phyloP scores from a whole-genome alignment of 2,113 vertebrate species.

The Montifringilla adamsi region DNA sequence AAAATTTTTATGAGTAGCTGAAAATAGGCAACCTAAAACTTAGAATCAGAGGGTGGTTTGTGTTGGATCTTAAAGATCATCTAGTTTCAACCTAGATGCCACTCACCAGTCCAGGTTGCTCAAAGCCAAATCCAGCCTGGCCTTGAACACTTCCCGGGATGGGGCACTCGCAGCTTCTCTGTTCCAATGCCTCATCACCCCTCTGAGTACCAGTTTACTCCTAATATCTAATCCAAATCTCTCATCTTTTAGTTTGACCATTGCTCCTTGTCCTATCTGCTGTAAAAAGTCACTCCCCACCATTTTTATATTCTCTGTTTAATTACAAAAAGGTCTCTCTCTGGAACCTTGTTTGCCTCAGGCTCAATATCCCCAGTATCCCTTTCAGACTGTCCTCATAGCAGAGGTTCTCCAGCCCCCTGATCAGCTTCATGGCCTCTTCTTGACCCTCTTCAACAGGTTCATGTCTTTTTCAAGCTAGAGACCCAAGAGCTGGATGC shows the following conservation, averaged over 20 bases:
- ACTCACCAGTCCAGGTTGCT: not conserved
- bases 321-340: not conserved
- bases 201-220: not conserved
- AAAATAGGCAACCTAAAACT: not conserved
- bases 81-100: not conserved
- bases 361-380: not conserved
- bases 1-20: not conserved
- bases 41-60: not conserved
- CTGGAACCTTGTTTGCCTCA: not conserved
- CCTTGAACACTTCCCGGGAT: not conserved
- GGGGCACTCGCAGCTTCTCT: not conserved
- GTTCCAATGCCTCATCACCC: not conserved
- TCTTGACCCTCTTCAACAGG: not conserved
- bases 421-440: accelerated
- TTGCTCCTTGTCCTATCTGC: not conserved
- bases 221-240: not conserved
- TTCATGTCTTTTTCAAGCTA: not conserved
- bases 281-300: not conserved
- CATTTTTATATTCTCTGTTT: not conserved
- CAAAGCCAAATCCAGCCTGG: not conserved
- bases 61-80: not conserved
- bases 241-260: not conserved
- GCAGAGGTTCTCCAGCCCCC: not conserved
- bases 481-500: not conserved
- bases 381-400: not conserved